Evolutionary conservation across 2,113 vertebrate genomes (phyloP), one percentile per base, ranked within the genome.

Genomic region (Sardina pilchardus): DNA sequence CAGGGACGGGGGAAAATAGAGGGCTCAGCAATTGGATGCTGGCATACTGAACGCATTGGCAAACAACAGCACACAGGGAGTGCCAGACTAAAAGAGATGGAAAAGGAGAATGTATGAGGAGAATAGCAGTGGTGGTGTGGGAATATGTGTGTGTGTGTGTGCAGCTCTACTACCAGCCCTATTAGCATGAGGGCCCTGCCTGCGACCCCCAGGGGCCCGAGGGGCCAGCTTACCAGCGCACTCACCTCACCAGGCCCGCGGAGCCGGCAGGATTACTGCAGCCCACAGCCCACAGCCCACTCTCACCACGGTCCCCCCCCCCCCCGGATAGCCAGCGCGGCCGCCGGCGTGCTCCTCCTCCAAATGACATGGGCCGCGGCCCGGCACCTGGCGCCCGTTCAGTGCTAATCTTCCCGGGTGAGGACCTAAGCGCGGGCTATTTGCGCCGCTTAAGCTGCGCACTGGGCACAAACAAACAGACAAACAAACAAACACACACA

Each of bases 201-300:
- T 88, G 44, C 26, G 86, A 36, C 47, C 48, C 71, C 48, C 71
- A 7, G 47, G 82, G 39, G 36, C 78, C 86, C 86, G 59, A 71
- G 82, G 86, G 47, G 87, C 53, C 48, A 48, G 17, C 83, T 90
- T 85, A 85, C 84, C 90, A 88, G 92, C 86, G 84, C 81, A 53
- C 81, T 92, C 90, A 90, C 89, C 89, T 94, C 89, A 91, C 82
- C 90, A 91, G 86, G 88, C 91, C 86, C 43, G 26, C 85, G 87
- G 48, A 84, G 87, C 87, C 90, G 84, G 90, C 89, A 85, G 90
- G 91, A 94, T 94, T 94, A 94, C 71, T n/a, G n/a, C n/a, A n/a
- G n/a, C n/a, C n/a, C n/a, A n/a, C 50, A 67, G 87, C n/a, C n/a
- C n/a, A n/a, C 87, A 67, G 10, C 48, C 86, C 89, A 89, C 90